A percentile compares a stretch with the other conserved stretches of the same genome.
Conservation (phyloP, 2,797 vertebrate species). For the Onychomys torridus region DNA sequence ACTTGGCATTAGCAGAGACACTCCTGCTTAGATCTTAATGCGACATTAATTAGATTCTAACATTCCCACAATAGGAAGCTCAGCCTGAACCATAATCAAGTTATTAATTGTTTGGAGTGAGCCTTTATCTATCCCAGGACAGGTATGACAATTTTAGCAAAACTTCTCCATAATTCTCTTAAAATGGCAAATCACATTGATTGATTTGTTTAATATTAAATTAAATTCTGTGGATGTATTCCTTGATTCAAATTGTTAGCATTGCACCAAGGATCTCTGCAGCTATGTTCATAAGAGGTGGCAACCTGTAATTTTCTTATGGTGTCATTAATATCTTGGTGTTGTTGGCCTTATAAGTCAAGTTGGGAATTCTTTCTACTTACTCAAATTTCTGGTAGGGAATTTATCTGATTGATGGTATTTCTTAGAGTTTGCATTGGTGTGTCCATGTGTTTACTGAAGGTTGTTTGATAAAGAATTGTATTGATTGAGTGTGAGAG, state of each 20-base stretch:
- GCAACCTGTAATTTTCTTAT: constrained; percentile 27
- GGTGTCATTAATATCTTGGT: not conserved
- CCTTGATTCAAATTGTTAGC: constrained; percentile 14
- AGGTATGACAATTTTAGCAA: constrained; percentile 2
- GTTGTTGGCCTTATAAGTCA: not conserved
- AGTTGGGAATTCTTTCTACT: not conserved
- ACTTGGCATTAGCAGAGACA: not conserved
- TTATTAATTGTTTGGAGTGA: constrained; percentile 37
- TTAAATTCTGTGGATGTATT: not conserved
- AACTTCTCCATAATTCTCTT: constrained; percentile 1
- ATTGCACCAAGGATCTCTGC: not conserved
- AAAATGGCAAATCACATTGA: constrained; percentile 7
- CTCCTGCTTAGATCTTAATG: not conserved
- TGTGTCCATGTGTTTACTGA: not conserved
- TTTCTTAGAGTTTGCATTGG: not conserved
- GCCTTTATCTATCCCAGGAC: constrained; percentile 11
- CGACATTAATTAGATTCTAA: not conserved
- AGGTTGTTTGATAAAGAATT: not conserved
- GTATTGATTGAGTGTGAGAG: not conserved
- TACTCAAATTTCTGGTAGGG: constrained; percentile 12
- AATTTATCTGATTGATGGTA: not conserved
- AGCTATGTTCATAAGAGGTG: constrained; percentile 14
- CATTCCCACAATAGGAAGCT: not conserved
- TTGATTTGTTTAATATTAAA: constrained; percentile 42
- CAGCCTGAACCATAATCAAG: not conserved